phyloP scores from a whole-genome alignment of 2,113 vertebrate genomes.

The Thalassarche chlororhynchos region DNA sequence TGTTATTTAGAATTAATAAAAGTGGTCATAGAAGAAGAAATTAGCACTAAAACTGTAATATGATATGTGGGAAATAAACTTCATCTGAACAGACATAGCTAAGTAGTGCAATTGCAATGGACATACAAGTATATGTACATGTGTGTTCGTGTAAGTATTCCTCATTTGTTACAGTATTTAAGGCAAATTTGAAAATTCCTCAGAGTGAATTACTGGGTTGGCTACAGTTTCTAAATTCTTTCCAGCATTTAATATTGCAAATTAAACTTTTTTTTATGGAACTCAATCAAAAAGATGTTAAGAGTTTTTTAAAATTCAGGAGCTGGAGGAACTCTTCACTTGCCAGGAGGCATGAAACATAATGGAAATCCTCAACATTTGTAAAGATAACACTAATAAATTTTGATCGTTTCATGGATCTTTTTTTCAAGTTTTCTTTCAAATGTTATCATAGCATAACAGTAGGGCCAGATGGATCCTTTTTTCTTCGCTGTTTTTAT shows the following conservation, averaged over 20 bases:
- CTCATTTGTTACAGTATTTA: not conserved
- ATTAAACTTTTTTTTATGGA: not conserved
- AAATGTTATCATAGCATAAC: not conserved
- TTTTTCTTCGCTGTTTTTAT: not conserved
- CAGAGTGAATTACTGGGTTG: not conserved
- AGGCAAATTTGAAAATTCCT: not conserved
- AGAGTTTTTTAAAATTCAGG: not conserved
- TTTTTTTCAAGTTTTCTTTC: not conserved
- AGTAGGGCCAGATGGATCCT: not conserved
- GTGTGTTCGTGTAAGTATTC: not conserved
- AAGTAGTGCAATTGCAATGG: not conserved
- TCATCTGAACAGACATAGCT: not conserved
- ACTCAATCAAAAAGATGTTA: not conserved
- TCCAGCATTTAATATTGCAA: not conserved
- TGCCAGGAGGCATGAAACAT: not conserved
- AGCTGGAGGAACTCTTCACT: not conserved
- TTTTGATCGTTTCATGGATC: not conserved
- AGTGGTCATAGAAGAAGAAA: not conserved
- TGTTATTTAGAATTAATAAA: not conserved
- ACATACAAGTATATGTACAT: not conserved
- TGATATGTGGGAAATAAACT: not conserved
- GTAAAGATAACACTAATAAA: not conserved
- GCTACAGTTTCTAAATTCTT: not conserved
- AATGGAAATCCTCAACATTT: not conserved
- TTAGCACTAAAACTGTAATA: not conserved